Evolutionary conservation across 1,140 invertebrate genomes (phyloP).

Genomic region (Aradophagus sp.): DNA sequence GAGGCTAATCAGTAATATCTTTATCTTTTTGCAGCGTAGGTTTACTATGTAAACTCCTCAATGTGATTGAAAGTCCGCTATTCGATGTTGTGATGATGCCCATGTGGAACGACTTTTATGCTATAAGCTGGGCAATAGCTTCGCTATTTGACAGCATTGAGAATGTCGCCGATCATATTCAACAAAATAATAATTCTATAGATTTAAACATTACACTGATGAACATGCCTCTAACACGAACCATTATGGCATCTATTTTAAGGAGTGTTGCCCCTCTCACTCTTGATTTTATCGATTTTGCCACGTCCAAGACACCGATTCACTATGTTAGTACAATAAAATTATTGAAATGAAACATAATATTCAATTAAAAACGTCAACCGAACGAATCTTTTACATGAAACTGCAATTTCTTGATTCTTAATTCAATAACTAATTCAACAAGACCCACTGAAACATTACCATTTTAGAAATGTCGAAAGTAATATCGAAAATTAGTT

Average conservation of each 20-base stretch:
- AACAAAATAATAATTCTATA: conserved; percentile 48
- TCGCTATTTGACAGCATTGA: conserved; percentile 63
- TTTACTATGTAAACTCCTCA: conserved; percentile 65
- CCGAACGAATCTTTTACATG: too few species aligned
- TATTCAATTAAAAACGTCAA: too few species aligned
- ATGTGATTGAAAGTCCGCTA: conserved; percentile 63
- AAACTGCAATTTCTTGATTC: too few species aligned
- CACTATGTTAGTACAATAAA: conserved; percentile 54
- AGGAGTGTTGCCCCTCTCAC: conserved; percentile 60
- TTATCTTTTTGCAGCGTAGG: conserved; percentile 67
- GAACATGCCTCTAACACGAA: conserved; percentile 64
- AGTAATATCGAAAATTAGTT: too few species aligned
- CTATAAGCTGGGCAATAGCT: conserved; percentile 61
- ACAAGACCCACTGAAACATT: too few species aligned
- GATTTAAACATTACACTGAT: conserved; percentile 44
- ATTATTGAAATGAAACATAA: too few species aligned
- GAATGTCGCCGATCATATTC: conserved; percentile 61
- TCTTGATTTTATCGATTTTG: conserved; percentile 62
- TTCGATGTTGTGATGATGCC: conserved; percentile 57
- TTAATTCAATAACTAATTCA: too few species aligned
- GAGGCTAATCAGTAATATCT: conserved; percentile 38
- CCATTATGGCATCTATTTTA: conserved; percentile 52
- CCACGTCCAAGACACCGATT: conserved; percentile 59
- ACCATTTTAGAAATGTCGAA: too few species aligned
- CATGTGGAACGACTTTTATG: conserved; percentile 59